Percentiles rank a stretch among this genome's conserved stretches.
phyloP scores from a whole-genome alignment of 1,140 invertebrate genomes.

The Zaprionus vittiger region DNA sequence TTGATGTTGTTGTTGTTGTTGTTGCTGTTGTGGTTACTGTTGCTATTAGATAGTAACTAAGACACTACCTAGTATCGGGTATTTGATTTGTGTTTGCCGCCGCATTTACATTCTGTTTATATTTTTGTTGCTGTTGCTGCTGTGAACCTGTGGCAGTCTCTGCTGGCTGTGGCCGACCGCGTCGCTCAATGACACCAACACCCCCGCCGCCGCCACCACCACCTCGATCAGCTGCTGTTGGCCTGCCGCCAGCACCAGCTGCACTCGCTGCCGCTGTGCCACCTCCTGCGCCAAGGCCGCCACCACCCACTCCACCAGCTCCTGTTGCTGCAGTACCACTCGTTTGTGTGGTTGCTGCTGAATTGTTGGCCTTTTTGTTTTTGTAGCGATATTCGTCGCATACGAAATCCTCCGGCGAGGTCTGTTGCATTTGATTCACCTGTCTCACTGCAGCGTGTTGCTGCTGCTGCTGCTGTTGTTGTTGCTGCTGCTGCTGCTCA shows the following conservation, averaged over 20 bases:
- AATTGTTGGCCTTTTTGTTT: slow-evolving; percentile 72
- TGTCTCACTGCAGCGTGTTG: slow-evolving; percentile 65
- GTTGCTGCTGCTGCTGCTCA: slow-evolving; percentile 68
- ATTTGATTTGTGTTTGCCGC: slow-evolving; percentile 83
- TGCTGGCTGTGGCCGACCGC: slow-evolving; percentile 69
- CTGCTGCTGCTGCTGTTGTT: slow-evolving; percentile 47
- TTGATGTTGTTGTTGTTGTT: slow-evolving; percentile 17
- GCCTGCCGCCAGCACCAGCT: slow-evolving; percentile 68
- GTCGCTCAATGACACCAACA: slow-evolving; percentile 66
- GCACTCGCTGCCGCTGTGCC: slow-evolving; percentile 38
- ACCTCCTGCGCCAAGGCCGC: slow-evolving; percentile 32
- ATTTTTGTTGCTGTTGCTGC: slow-evolving; percentile 76
- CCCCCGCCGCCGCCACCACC: slow-evolving; percentile 45
- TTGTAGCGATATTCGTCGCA: slow-evolving; percentile 80
- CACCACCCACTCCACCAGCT: slow-evolving; percentile 34
- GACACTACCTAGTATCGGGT: slow-evolving; percentile 84
- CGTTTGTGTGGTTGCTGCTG: slow-evolving; percentile 67
- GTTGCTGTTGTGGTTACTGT: slow-evolving; percentile 42
- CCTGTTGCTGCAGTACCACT: slow-evolving; percentile 43
- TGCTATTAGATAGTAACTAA: slow-evolving; percentile 48
- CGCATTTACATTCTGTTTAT: slow-evolving; percentile 70
- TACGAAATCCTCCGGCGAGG: slow-evolving; percentile 81
- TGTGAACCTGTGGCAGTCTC: slow-evolving; percentile 74
- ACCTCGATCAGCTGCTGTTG: slow-evolving; percentile 77
- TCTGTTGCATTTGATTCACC: slow-evolving; percentile 84